Conservation (phyloP, 2,113 vertebrate species). For the Anas platyrhynchos region DNA sequence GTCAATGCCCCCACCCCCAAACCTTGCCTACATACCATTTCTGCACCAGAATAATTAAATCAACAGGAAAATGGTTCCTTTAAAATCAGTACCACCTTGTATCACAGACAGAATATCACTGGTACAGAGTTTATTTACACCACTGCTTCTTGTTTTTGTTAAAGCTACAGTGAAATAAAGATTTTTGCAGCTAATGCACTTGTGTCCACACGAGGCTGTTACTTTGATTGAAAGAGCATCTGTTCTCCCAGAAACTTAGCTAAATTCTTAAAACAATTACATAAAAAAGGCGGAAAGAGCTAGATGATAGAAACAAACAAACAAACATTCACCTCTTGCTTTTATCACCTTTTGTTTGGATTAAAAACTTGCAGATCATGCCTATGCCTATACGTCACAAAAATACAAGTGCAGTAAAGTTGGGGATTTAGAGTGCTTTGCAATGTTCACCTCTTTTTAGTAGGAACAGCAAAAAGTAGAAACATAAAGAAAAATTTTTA, state of each 20-base stretch:
- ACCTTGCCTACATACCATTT: neutral
- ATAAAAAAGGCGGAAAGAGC: neutral
- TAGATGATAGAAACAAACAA: conserved; percentile 6
- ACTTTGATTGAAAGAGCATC: conserved; percentile 47
- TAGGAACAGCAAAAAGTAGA: neutral
- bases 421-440: neutral
- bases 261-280: conserved; percentile 57
- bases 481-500: neutral
- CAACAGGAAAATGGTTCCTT: neutral
- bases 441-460: neutral
- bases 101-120: neutral
- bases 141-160: neutral
- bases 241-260: conserved; percentile 21
- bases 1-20: neutral
- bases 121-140: neutral
- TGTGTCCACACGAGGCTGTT: conserved; percentile 24
- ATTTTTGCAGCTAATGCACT: conserved; percentile 5
- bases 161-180: conserved; percentile 36
- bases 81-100: neutral
- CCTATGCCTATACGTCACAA: neutral
- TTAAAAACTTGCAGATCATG: neutral
- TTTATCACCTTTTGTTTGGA: conserved; percentile 31
- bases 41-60: neutral
- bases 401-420: neutral
- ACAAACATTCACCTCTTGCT: neutral